A percentile compares a stretch with the other conserved stretches of the same genome.
These are phyloP conservation scores for Enteromius anoplus DNA, from an alignment of 2,797 vertebrate genomes.

Conservation along the genomic window DNA sequence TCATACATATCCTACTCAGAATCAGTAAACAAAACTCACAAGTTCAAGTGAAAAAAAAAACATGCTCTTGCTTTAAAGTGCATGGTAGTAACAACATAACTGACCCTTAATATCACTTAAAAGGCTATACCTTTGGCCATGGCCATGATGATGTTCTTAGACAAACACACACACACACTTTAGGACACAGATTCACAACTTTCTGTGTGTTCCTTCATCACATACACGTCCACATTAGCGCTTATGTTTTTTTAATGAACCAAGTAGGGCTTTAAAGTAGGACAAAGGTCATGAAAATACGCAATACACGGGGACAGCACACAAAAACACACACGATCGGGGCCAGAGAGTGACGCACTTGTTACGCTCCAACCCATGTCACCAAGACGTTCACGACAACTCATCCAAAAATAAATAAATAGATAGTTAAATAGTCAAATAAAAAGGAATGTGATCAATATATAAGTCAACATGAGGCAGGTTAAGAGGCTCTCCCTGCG, in stretches of 20 bases:
- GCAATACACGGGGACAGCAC: slow-evolving; percentile 17
- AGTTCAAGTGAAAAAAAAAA: slow-evolving; percentile 67
- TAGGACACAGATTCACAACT: slow-evolving; percentile 39
- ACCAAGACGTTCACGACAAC: slow-evolving; percentile 43
- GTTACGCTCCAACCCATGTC: slow-evolving; percentile 49
- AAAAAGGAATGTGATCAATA: slow-evolving; percentile 42
- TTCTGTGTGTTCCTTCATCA: slow-evolving; percentile 36
- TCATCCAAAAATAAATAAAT: slow-evolving; percentile 53
- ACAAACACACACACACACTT: slow-evolving; percentile 4
- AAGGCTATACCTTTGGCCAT: slow-evolving; percentile 13
- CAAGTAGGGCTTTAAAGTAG: slow-evolving; percentile 47
- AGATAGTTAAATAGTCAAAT: slow-evolving; percentile 45
- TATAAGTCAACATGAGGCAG: slow-evolving; percentile 10
- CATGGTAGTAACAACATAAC: slow-evolving; percentile 63
- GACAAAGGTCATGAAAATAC: slow-evolving; percentile 55
- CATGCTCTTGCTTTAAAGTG: slow-evolving; percentile 72
- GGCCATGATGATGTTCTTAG: neutral
- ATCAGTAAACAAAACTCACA: slow-evolving; percentile 61
- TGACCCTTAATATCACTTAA: slow-evolving; percentile 59
- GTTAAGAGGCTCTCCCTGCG: slow-evolving; percentile 33
- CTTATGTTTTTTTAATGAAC: slow-evolving; percentile 50
- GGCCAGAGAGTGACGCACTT: slow-evolving; percentile 44
- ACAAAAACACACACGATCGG: slow-evolving; percentile 46
- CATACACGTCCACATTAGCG: slow-evolving; percentile 12
- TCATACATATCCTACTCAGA: slow-evolving; percentile 63